Base-by-base conservation (phyloP, 1,140 invertebrate species). In the Anastrepha obliqua region DNA sequence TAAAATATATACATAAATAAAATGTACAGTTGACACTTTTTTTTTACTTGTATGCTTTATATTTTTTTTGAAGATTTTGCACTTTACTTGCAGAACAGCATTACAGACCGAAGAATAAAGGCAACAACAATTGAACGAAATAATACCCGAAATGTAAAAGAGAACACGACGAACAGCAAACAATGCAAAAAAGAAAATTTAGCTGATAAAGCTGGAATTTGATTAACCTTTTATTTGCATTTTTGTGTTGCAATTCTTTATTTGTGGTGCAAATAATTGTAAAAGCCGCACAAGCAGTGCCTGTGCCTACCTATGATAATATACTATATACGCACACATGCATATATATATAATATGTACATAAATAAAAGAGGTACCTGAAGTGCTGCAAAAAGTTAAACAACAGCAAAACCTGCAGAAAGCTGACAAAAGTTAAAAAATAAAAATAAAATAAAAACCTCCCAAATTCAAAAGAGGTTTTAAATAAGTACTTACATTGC, bases 191-290 rank as follows among this genome's bases (percentile, higher is more conserved):
- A 67, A 11, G 20, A 67, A 67, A 67, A 67, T 39, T 64, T 20
- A 39, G 64, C 64, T 67, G 64, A 67, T 67, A 67, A 67, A 67
- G 64, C 64, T 67, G 64, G 64, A 67, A 67, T 67, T 67, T 29
- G 64, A 67, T 67, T 67, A 67, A 67, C n/a, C 64, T 67, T 67
- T 67, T 67, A 67, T 67, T 67, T 67, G 64, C 29, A 67, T 67
- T 67, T 29, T 39, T n/a, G 20, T 67, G 64, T 67, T 67, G 64
- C 64, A 67, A 42, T 67, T 67, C 64, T 67, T 67, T 67, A 67
- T 67, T 67, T 67, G 64, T 29, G 29, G 64, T 67, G 64, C 11
- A 67, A 67, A 67, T 67, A 67, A 67, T 29, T 67, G 64, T 39
- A 64, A 29, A 6, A 20, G 9, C n/a, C 8, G 64, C 29, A 67